Conservation (phyloP, 1,140 invertebrate species). For the Drosophila erecta region DNA sequence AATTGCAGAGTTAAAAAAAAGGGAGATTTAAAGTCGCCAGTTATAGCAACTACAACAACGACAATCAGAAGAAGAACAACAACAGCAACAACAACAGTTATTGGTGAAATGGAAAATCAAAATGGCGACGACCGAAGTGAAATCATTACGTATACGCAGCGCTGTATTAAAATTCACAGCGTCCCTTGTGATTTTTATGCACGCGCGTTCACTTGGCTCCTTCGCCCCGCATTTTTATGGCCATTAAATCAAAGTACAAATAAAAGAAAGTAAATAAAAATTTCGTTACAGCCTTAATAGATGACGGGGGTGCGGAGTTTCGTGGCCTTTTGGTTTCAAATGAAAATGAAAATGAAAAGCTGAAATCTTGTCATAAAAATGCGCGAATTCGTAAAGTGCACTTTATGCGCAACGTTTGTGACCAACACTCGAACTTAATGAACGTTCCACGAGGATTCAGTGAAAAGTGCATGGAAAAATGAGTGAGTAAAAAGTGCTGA, state of each 20-base stretch:
- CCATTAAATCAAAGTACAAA: constrained; percentile 81
- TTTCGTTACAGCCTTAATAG: constrained; percentile 65
- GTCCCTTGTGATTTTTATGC: constrained; percentile 64
- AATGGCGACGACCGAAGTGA: constrained; percentile 43
- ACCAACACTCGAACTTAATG: constrained; percentile 27
- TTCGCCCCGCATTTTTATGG: constrained; percentile 56
- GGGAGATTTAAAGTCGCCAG: constrained; percentile 46
- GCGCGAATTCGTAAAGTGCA: constrained; percentile 80
- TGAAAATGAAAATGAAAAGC: constrained; percentile 74
- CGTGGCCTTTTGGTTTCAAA: constrained; percentile 56
- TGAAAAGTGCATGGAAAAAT: constrained; percentile 34
- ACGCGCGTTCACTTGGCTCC: constrained; percentile 37
- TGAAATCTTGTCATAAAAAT: constrained; percentile 77
- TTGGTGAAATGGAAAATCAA: constrained; percentile 48
- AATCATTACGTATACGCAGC: constrained; percentile 74
- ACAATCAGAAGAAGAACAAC: neutral
- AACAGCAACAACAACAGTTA: constrained; percentile 12
- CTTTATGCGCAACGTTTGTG: constrained; percentile 63
- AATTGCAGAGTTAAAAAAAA: constrained; percentile 55
- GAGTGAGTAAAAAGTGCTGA: constrained; percentile 17
- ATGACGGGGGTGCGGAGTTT: constrained; percentile 1
- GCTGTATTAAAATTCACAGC: constrained; percentile 76
- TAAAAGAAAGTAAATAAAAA: constrained; percentile 77
- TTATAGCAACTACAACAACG: constrained; percentile 10
- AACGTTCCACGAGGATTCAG: constrained; percentile 3